Percentiles rank a stretch among this genome's conserved stretches.
phyloP scores from a whole-genome alignment of 2,888 invertebrate species.

The Rhogogaster chlorosoma region DNA sequence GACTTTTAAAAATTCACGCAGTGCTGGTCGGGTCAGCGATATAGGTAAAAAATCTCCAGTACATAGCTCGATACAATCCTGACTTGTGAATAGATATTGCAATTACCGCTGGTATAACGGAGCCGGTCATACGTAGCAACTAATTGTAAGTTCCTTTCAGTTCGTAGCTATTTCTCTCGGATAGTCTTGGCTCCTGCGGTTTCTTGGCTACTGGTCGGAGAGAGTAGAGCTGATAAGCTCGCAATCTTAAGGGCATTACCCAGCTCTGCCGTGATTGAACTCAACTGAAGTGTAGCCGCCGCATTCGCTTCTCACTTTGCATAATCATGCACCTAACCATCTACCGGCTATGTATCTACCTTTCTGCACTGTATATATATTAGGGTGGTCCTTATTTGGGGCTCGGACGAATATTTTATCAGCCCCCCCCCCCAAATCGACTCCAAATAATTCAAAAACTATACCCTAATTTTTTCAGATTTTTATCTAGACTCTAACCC shows the following conservation, averaged over 20 bases:
- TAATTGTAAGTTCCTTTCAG: slow-evolving; percentile 33
- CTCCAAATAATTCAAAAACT: too few species aligned
- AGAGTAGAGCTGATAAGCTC: slow-evolving; percentile 46
- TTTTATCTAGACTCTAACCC: too few species aligned
- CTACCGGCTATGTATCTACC: not conserved
- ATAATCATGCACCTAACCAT: slow-evolving; percentile 44
- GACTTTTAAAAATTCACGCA: not conserved
- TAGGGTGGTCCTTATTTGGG: too few species aligned
- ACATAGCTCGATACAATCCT: not conserved
- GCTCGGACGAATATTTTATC: too few species aligned
- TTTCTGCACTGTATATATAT: not conserved
- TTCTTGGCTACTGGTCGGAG: slow-evolving; percentile 26
- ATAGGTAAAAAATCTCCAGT: not conserved
- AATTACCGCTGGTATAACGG: slow-evolving; percentile 10
- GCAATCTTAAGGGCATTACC: slow-evolving; percentile 52
- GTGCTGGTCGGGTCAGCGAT: not conserved
- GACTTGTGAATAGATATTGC: slow-evolving; percentile 16
- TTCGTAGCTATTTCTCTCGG: slow-evolving; percentile 14
- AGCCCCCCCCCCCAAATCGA: too few species aligned
- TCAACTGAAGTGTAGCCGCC: slow-evolving; percentile 37
- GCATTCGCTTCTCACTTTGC: slow-evolving; percentile 43
- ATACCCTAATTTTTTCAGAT: too few species aligned
- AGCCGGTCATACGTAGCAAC: slow-evolving; percentile 20
- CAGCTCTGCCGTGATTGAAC: slow-evolving; percentile 13
- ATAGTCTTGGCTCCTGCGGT: slow-evolving; percentile 32